phyloP scores from a whole-genome alignment of 2,797 vertebrate species.

The Pelochelys cantorii region DNA sequence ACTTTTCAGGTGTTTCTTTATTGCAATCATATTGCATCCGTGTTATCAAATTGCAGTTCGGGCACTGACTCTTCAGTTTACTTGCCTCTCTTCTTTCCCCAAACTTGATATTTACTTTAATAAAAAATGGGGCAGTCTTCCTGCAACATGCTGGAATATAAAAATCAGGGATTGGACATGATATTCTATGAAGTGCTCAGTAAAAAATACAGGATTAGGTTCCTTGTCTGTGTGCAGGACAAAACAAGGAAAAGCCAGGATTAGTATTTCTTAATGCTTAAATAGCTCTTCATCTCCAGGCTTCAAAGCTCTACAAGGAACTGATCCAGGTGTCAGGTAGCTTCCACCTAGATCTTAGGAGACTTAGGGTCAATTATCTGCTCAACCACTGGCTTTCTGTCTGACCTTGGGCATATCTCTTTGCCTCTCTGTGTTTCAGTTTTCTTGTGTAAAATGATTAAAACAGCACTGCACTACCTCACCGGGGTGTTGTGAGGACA shows the following conservation, averaged over 20 bases:
- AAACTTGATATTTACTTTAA: background rate
- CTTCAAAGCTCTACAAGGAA: background rate
- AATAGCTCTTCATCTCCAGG: background rate
- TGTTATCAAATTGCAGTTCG: background rate
- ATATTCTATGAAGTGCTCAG: background rate
- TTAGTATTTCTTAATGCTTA: background rate
- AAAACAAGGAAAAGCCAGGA: background rate
- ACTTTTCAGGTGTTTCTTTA: background rate
- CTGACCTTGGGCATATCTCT: background rate
- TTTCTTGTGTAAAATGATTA: background rate
- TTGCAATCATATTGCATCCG: background rate
- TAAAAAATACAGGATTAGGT: background rate
- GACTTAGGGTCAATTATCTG: background rate
- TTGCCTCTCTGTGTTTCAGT: background rate
- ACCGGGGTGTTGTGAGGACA: background rate
- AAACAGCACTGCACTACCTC: background rate
- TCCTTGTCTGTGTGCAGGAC: background rate
- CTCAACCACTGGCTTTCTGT: background rate
- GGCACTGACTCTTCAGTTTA: background rate
- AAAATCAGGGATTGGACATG: background rate
- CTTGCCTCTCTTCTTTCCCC: background rate
- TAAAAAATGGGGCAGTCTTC: background rate
- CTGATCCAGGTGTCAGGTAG: background rate
- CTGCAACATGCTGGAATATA: background rate
- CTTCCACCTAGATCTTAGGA: fast-evolving